Base-by-base conservation (phyloP, 2,888 invertebrate species). In the Ashinkailepas kermadecensis region DNA sequence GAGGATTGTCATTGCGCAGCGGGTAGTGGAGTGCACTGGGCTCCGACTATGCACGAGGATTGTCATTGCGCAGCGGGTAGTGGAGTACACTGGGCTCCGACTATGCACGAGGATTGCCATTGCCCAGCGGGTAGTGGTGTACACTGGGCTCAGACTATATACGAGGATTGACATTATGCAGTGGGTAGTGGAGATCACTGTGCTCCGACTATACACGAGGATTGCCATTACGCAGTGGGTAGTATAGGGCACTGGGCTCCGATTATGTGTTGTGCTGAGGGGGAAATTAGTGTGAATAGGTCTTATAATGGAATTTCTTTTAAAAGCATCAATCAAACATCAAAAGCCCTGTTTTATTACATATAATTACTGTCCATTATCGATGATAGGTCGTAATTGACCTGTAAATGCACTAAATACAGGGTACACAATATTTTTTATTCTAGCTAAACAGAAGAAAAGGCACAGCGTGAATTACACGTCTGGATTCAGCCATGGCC, bases 391-490 rank as follows among this genome's bases (percentile, higher is more conserved):
- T 54, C 18, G 39, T 25, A 9, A 67, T 25, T 10, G 6, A 13
- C 13, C 25, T 6, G 4, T 25, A 12, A 25, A 25, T 13, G 10
- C n/a, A 3, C 11, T 67, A 67, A 67, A 4, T 25, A 67, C 13
- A 25, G 67, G 67, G 10, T 67, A 25, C 25, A 13, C 8, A 25
- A 11, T 10, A n/a, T 13, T 67, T 67, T 74, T 74, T 18, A 2
- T 54, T 74, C 18, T 74, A 54, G 54, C 54, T 74, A 74, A 74
- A 25, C 25, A n/a, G 67, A 67, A 25, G 54, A 74, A 25, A 54
- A 74, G 74, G 74, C 21, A 15, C 74, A 18, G 74, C 18, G 54
- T 25, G 74, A 74, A 74, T 74, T 74, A 74, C 54, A 54, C 74
- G 21, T 8, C 54, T 18, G 21, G 23, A 54, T 54, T 25, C 18